Conservation (phyloP, 2,888 invertebrate species). For the Physocephala rufipes region DNA sequence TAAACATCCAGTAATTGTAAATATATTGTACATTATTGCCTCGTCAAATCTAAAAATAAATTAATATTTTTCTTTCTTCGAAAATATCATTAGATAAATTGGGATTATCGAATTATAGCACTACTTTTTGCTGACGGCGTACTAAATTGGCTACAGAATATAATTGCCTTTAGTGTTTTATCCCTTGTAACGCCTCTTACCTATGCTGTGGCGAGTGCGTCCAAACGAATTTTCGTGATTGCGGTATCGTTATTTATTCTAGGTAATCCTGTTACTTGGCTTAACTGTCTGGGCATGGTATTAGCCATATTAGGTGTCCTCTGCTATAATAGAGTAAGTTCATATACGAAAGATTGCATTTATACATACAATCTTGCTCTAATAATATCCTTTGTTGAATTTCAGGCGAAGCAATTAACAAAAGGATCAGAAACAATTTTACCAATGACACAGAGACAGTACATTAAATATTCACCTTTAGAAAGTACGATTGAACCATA, state of each 20-base stretch:
- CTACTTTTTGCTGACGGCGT: constrained; percentile 82
- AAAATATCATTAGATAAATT: constrained; percentile 64
- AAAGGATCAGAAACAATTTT: constrained; percentile 69
- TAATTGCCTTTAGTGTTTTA: constrained; percentile 92
- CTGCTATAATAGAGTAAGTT: constrained; percentile 82
- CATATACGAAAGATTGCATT: not conserved
- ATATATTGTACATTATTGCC: constrained; percentile 51
- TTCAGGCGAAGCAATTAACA: constrained; percentile 77
- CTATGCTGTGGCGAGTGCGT: constrained; percentile 95
- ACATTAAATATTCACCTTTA: constrained; percentile 62
- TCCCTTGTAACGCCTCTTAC: constrained; percentile 92
- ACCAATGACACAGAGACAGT: constrained; percentile 67
- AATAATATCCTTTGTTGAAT: constrained; percentile 17
- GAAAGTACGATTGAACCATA: constrained; percentile 54
- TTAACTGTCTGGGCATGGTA: constrained; percentile 90
- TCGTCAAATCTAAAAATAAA: not conserved
- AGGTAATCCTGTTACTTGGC: constrained; percentile 88
- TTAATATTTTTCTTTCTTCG: constrained; percentile 18
- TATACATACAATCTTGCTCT: not conserved
- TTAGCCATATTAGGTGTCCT: constrained; percentile 90
- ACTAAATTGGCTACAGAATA: constrained; percentile 93
- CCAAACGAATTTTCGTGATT: constrained; percentile 93
- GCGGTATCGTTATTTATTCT: constrained; percentile 85
- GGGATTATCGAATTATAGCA: constrained; percentile 69
- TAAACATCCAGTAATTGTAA: constrained; percentile 72